Percentiles rank a stretch among this genome's conserved stretches.
phyloP scores from a whole-genome alignment of 2,113 vertebrate species.

The Rhabdomys dilectus region DNA sequence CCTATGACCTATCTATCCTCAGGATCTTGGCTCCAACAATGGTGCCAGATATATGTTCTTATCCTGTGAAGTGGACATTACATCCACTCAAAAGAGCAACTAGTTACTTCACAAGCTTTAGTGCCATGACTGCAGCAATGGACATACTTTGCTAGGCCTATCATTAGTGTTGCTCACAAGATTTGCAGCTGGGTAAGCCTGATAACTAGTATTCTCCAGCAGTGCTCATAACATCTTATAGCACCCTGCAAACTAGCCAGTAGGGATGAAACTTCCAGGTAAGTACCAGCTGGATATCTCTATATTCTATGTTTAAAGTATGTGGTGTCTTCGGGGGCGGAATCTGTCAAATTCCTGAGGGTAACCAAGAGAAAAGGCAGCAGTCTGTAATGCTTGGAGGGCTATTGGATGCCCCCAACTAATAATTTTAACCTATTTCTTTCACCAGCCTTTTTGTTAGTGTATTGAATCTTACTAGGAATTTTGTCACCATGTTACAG shows the following conservation, averaged over 20 bases:
- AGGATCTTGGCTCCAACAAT: neutral
- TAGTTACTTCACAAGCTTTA: neutral
- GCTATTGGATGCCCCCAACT: neutral
- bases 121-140: neutral
- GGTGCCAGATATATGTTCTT: neutral
- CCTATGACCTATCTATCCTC: neutral
- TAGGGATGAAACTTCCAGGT: neutral
- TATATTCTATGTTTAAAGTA: neutral
- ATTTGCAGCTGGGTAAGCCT: neutral
- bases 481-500: neutral
- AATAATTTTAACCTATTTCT: neutral
- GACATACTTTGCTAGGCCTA: neutral
- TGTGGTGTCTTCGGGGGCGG: neutral
- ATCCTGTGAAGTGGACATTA: neutral
- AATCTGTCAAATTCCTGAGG: neutral
- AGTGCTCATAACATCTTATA: neutral
- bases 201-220: neutral
- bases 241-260: neutral
- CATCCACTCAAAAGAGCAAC: neutral
- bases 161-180: neutral
- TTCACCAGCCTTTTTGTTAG: neutral
- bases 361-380: neutral
- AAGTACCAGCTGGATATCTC: neutral
- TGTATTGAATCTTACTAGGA: neutral
- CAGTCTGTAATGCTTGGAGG: neutral